Conservation (phyloP, 2,113 vertebrate genomes). For the Camelus dromedarius region DNA sequence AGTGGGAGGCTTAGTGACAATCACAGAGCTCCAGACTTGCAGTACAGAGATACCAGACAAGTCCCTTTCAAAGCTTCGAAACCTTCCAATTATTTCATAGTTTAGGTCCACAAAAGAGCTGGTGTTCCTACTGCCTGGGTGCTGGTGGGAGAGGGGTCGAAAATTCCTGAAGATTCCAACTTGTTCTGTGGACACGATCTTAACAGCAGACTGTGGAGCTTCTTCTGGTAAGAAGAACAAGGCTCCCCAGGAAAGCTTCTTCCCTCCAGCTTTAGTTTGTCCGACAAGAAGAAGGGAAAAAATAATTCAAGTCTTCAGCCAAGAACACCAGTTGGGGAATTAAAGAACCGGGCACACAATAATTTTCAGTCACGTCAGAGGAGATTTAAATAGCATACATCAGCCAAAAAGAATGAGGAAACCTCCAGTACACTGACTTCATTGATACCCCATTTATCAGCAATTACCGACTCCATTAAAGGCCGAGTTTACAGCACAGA, state of each 20-base stretch:
- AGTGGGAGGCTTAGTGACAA: not conserved
- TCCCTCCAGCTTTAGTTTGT: conserved; percentile 76
- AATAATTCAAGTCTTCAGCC: conserved; percentile 64
- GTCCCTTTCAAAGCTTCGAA: not conserved
- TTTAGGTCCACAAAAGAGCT: conserved; percentile 51
- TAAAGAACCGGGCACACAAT: conserved; percentile 84
- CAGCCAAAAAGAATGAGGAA: conserved; percentile 92
- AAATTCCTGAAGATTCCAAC: conserved; percentile 70
- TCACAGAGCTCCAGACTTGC: not conserved
- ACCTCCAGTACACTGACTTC: conserved; percentile 91
- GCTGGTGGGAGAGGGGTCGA: conserved; percentile 65
- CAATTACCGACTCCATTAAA: conserved; percentile 95
- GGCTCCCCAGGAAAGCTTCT: conserved; percentile 72
- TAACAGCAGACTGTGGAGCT: conserved; percentile 68
- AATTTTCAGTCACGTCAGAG: conserved; percentile 85
- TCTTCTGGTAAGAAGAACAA: conserved; percentile 75
- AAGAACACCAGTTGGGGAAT: conserved; percentile 81
- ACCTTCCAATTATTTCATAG: conserved; percentile 63
- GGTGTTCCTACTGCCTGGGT: conserved; percentile 64
- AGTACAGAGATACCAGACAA: not conserved
- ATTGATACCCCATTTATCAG: conserved; percentile 96
- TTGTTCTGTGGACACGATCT: conserved; percentile 29
- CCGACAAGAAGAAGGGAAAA: conserved; percentile 62
- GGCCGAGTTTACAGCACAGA: conserved; percentile 91
- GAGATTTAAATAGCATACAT: conserved; percentile 88